Base-by-base conservation (phyloP, 2,113 vertebrate species). In the Cebidichthys violaceus region DNA sequence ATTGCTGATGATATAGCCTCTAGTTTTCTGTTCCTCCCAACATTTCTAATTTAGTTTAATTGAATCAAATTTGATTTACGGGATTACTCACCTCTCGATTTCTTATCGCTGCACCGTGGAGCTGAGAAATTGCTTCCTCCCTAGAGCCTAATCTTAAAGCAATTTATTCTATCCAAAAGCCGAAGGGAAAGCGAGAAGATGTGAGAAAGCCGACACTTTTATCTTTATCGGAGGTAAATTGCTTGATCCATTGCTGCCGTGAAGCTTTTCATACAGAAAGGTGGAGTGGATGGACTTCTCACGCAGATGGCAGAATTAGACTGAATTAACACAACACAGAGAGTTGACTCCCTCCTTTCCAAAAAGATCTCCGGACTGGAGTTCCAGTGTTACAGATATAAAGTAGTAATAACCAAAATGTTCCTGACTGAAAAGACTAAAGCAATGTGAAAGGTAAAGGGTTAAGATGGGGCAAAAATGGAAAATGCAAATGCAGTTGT, bases 101-200 rank as follows among this genome's bases (percentile, higher is more conserved):
- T 82, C 79, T 88, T 86, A 88, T 93, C 88, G 14, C 59, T 24
- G 52, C 47, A 35, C 59, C 33, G 8, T 66, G 20, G 52, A 74
- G 75, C 85, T 67, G 82, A 86, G 70, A 85, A 87, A 90, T 86
- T 81, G 80, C 88, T 87, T 90, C 76, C 62, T 77, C 13, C 31
- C 75, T 65, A 60, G 75, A 9, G 27, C 8, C 33, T 80, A 87
- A 87, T 83, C 89, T 92, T 79, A 78, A 70, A 65, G 76, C 76
- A 85, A 84, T 88, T 82, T 82, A 83, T 89, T 86, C 75, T 60
- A 81, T 64, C 27, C 17, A 62, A 73, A 81, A 86, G 55, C 74
- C 6, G 0, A 54, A 67, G 37, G 45, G 69, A 75, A 24, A 69
- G 54, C 6, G 73, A 81, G 77, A 67, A 62, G 27, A 82, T 64